A percentile compares a stretch with the other conserved stretches of the same genome.
These are phyloP conservation scores for Nesidiocoris tenuis DNA, from an alignment of 2,888 invertebrate species.

Conservation along the genomic window DNA sequence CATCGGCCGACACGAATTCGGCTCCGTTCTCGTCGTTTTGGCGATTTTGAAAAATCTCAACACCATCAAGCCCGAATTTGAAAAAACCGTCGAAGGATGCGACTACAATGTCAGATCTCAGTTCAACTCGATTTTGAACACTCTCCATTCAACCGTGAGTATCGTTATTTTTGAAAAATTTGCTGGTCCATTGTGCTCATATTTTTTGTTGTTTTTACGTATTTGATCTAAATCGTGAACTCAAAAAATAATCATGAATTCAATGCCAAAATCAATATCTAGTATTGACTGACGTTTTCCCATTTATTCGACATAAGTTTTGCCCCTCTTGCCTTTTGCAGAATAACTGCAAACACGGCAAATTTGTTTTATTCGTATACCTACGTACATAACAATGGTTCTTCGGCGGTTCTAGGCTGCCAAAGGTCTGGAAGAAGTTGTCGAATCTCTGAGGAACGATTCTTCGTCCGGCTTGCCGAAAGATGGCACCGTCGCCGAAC, in stretches of 20 bases:
- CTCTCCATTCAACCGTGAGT: conserved; percentile 70
- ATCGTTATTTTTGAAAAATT: background rate
- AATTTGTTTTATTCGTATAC: too few relatives aligned
- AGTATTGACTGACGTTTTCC: too few relatives aligned
- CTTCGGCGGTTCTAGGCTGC: conserved; percentile 65
- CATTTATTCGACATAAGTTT: too few relatives aligned
- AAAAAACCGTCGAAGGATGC: conserved; percentile 72
- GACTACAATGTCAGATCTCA: conserved; percentile 69
- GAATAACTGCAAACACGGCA: too few relatives aligned
- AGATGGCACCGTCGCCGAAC: conserved; percentile 97
- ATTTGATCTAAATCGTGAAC: too few relatives aligned
- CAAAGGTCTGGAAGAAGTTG: conserved; percentile 87
- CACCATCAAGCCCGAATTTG: conserved; percentile 75
- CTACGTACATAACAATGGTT: too few relatives aligned
- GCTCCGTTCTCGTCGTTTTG: conserved; percentile 75
- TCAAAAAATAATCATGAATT: too few relatives aligned
- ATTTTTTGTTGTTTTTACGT: too few relatives aligned
- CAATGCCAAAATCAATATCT: too few relatives aligned
- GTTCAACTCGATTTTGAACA: conserved; percentile 70
- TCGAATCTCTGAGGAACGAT: conserved; percentile 80
- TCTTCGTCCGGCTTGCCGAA: conserved; percentile 79
- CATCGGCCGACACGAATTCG: conserved; percentile 74
- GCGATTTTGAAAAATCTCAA: conserved; percentile 78
- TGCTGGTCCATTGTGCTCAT: too few relatives aligned
- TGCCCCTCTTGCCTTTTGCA: too few relatives aligned